Base-by-base conservation (phyloP, 2,888 invertebrate genomes). In the Melinaea marsaeus region DNA sequence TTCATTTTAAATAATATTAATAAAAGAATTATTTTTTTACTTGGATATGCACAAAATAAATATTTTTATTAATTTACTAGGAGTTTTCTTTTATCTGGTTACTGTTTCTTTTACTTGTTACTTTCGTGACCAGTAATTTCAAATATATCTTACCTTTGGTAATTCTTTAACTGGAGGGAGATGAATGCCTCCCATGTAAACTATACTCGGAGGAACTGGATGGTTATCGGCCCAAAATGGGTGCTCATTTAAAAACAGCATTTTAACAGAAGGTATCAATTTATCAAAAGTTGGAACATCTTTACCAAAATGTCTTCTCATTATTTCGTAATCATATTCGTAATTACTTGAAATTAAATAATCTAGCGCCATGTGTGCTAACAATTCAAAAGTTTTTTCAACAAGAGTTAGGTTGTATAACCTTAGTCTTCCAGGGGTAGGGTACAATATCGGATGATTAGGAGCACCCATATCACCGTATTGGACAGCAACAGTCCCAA, bases 111-210 rank as follows among this genome's bases (percentile, higher is more conserved):
- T n/a, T n/a, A n/a, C n/a, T n/a, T n/a, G n/a, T n/a, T n/a, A n/a
- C n/a, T n/a, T n/a, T n/a, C n/a, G n/a, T 64, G 13, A 74, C 77
- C 11, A 2, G n/a, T n/a, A 13, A 47, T 22, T 51, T 13, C 5
- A 22, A 48, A 35, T 48, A 42, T 32, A 22, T 51, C 48, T 66
- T 77, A 85, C 88, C 74, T 79, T 70, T 6, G 85, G 83, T 47
- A 91, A 70, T 9, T 79, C 74, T 60, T 80, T 78, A 4, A 75
- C 68, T 4, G 74, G 70, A 34, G 72, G 75, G 42, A 80, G 72
- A 69, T 86, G 86, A 45, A 84, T 70, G 2, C 86, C 86, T 47
- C 87, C 87, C 61, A 87, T 78, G 57, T 77, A 81, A 7, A 88
- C 63, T 32, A 86, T 69, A 65, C 77, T 79, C 0, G 89, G 86